phyloP scores from a whole-genome alignment of 37 sponge, comb jelly and placozoan species.

The Lycopodina hypogea region DNA sequence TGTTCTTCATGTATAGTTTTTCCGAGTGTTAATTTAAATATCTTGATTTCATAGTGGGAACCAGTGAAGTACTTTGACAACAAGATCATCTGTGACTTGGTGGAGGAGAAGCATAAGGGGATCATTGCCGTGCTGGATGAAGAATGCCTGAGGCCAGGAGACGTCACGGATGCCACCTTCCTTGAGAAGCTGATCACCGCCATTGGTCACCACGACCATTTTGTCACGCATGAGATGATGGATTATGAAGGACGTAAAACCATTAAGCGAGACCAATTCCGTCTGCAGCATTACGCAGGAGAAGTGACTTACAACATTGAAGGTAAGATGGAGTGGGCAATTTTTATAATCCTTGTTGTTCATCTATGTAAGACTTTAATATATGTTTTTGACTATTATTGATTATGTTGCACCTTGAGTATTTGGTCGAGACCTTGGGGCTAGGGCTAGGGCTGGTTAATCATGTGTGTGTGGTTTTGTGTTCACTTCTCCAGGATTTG shows the following conservation, averaged over 20 bases:
- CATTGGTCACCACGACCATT: constrained; percentile 62
- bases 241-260: constrained; percentile 74
- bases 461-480: too few species aligned
- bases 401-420: too few species aligned
- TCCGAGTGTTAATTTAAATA: too few species aligned
- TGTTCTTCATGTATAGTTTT: background rate
- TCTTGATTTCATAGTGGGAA: constrained; percentile 88
- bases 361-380: too few species aligned
- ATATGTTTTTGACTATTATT: too few species aligned
- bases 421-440: too few species aligned
- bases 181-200: constrained; percentile 55
- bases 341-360: too few species aligned
- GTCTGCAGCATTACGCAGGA: constrained; percentile 82
- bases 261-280: constrained; percentile 59
- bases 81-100: constrained; percentile 83
- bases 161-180: constrained; percentile 66
- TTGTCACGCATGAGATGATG: constrained; percentile 69
- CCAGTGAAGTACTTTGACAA: constrained; percentile 84
- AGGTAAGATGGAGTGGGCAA: constrained; percentile 6
- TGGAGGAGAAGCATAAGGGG: constrained; percentile 80
- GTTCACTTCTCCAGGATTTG: constrained; percentile 57
- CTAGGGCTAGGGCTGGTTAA: too few species aligned
- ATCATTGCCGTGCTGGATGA: constrained; percentile 82
- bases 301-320: constrained; percentile 71
- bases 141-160: constrained; percentile 81